phyloP scores from a whole-genome alignment of 2,113 vertebrate species.

The Nothocercus nigrocapillus region DNA sequence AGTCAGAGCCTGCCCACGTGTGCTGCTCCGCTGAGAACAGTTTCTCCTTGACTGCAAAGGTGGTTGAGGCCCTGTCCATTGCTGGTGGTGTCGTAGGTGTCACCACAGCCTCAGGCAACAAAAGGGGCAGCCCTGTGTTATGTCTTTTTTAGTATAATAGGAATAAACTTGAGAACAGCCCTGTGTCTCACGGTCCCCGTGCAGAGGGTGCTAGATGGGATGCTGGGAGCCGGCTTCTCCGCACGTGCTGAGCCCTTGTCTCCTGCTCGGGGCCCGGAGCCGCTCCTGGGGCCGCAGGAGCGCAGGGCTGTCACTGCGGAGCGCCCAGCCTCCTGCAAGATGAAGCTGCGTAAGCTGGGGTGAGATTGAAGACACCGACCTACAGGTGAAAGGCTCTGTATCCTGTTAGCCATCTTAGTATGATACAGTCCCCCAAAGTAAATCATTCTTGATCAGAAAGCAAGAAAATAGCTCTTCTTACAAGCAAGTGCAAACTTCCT shows the following conservation, averaged over 20 bases:
- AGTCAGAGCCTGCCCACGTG: rapidly evolving
- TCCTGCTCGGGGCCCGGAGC: not conserved
- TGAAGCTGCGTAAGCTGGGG: not conserved
- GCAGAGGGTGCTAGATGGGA: not conserved
- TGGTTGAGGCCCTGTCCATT: rapidly evolving
- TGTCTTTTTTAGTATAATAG: not conserved
- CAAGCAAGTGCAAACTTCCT: not conserved
- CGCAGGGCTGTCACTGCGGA: rapidly evolving
- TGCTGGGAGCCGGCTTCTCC: not conserved
- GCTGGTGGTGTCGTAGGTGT: rapidly evolving
- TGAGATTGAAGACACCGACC: not conserved
- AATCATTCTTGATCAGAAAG: not conserved
- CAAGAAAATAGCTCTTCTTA: not conserved
- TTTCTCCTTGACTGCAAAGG: not conserved
- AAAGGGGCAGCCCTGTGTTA: not conserved
- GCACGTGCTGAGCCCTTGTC: not conserved
- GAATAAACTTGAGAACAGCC: not conserved
- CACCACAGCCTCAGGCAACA: rapidly evolving
- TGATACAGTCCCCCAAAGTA: not conserved
- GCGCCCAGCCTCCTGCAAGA: rapidly evolving
- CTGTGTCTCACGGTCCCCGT: not conserved
- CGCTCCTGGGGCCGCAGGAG: not conserved
- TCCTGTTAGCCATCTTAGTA: not conserved
- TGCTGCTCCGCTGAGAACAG: not conserved
- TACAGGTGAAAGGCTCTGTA: not conserved